phyloP scores from a whole-genome alignment of 2,888 invertebrate genomes.

The Pammene fasciana region DNA sequence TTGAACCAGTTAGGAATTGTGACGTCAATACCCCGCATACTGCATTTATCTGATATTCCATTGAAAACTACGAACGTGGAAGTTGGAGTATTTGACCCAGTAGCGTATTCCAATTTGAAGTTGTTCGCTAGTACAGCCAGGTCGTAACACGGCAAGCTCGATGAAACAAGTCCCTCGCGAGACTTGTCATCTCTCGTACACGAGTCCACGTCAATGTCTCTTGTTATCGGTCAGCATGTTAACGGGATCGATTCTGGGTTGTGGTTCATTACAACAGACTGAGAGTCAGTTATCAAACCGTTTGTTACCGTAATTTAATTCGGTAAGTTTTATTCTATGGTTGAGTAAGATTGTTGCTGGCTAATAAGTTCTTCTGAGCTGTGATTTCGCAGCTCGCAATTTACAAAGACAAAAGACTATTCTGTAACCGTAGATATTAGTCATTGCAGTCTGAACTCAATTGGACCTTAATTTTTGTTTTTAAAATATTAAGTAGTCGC shows the following conservation, averaged over 20 bases:
- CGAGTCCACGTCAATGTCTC: conserved; percentile 5
- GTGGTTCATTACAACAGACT: background rate
- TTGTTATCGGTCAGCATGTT: conserved; percentile 16
- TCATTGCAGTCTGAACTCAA: too few relatives aligned
- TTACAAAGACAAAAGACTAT: too few relatives aligned
- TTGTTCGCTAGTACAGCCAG: conserved; percentile 17
- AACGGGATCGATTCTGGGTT: conserved; percentile 4
- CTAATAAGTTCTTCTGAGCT: too few relatives aligned
- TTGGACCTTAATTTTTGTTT: too few relatives aligned
- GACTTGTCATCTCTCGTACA: conserved; percentile 14
- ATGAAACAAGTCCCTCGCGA: conserved; percentile 27
- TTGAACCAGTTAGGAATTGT: background rate
- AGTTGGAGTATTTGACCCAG: conserved; percentile 40
- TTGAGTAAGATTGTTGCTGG: too few relatives aligned
- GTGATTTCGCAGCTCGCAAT: too few relatives aligned
- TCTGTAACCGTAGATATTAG: too few relatives aligned
- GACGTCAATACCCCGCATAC: background rate
- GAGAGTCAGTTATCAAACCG: background rate
- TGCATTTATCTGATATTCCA: conserved; percentile 9
- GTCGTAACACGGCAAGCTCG: conserved; percentile 12
- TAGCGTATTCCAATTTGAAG: conserved; percentile 38
- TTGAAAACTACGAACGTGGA: conserved; percentile 24
- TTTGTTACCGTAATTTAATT: too few relatives aligned
- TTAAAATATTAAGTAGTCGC: too few relatives aligned
- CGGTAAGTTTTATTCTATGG: too few relatives aligned